Percentiles rank a stretch among this genome's conserved stretches.
Evolutionary conservation across 2,888 invertebrate genomes (phyloP).

Genomic region (Coronaproctus castanopsis): DNA sequence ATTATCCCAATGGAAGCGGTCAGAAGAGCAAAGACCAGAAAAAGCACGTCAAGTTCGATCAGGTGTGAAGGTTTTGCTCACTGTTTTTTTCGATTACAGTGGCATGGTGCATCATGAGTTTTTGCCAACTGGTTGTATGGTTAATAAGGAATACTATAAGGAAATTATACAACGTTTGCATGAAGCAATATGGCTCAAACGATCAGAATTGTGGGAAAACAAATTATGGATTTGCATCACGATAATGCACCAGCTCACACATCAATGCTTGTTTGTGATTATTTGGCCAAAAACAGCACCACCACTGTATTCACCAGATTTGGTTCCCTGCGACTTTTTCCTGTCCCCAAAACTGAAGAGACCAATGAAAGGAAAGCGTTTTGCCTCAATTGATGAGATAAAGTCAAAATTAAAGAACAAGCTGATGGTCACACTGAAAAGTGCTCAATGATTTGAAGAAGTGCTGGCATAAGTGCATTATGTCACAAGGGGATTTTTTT

Average conservation of each 20-base stretch:
- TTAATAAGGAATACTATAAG: no score
- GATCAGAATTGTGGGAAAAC: no score
- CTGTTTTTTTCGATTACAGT: constrained; percentile 16
- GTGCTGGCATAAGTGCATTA: constrained; percentile 2
- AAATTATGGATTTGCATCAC: no score
- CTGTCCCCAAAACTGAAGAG: constrained; percentile 13
- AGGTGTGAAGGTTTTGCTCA: constrained; percentile 16
- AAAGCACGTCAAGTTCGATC: constrained; percentile 16
- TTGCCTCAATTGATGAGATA: background rate
- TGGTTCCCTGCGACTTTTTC: constrained; percentile 13
- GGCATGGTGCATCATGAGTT: constrained; percentile 19
- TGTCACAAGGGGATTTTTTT: background rate
- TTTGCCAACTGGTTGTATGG: constrained; percentile 17
- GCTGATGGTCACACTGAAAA: constrained; percentile 1
- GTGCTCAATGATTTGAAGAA: constrained; percentile 4
- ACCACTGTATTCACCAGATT: constrained; percentile 10
- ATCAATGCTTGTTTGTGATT: constrained; percentile 6
- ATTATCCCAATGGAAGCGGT: constrained; percentile 19
- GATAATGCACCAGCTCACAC: constrained; percentile 15
- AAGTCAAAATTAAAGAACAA: no score
- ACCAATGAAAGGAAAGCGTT: constrained; percentile 12
- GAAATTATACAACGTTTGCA: no score
- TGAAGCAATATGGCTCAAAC: no score
- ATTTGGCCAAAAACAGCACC: constrained; percentile 18
- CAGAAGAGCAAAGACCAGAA: constrained; percentile 13